Conservation (phyloP, 2,113 vertebrate genomes). For the Pollimyrus isidori region DNA sequence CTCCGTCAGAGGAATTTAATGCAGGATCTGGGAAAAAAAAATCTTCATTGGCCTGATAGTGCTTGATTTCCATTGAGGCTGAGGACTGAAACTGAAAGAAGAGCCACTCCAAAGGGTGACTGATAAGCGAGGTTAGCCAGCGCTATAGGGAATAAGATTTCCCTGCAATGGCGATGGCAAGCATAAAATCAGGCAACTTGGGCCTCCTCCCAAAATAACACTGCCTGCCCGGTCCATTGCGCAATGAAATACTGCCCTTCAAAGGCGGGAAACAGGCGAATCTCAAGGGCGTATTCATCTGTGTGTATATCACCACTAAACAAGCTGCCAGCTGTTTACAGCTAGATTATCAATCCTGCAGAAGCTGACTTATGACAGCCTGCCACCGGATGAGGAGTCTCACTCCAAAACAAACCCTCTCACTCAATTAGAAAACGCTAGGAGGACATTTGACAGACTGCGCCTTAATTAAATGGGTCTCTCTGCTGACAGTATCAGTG, state of each 20-base stretch:
- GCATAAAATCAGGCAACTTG: neutral
- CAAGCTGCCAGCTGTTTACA: neutral
- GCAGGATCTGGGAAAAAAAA: conserved; percentile 14
- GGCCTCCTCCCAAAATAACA: neutral
- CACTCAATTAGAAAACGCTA: conserved; percentile 28
- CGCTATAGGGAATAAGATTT: neutral
- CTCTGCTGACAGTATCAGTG: conserved; percentile 37
- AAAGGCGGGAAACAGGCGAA: neutral
- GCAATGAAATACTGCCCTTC: neutral
- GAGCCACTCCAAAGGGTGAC: neutral
- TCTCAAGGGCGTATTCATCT: neutral
- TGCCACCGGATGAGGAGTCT: neutral
- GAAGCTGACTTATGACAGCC: neutral
- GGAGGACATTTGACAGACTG: conserved; percentile 25
- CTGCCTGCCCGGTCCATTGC: too few relatives aligned
- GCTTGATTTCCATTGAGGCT: conserved; percentile 8
- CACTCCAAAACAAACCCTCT: conserved; percentile 14
- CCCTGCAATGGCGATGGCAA: neutral
- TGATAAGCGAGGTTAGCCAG: conserved; percentile 8
- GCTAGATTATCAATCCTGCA: neutral
- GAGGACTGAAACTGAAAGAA: conserved; percentile 8
- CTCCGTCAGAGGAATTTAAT: neutral
- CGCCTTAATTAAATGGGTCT: conserved; percentile 44
- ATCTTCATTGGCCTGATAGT: conserved; percentile 8
- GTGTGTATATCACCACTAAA: neutral